Evolutionary conservation across 2,888 invertebrate genomes (phyloP), one percentile per base, ranked within the genome.

Genomic region (Scaptodrosophila latifasciaeformis): DNA sequence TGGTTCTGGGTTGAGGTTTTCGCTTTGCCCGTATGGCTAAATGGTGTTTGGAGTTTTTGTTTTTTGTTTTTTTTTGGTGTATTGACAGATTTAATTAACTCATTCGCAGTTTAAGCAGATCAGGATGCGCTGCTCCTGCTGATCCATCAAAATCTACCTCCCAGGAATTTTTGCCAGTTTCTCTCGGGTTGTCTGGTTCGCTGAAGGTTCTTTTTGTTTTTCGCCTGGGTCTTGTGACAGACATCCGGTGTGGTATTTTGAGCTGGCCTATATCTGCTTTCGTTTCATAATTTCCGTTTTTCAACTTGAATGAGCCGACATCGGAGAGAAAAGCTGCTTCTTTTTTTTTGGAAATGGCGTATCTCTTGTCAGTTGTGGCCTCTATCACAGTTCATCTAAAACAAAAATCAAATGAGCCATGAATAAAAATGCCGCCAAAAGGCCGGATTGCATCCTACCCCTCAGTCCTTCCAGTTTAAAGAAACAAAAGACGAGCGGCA

Each of bases 71-170:
- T 30, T 30, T 51, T 40, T 35, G 58, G 50, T 59, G 65, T 70
- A 82, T 80, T 80, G 80, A 81, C 80, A 82, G 81, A 76, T 70
- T 82, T 82, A 81, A 81, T 81, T 82, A 81, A 81, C 81, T 81
- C 79, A 81, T 81, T 71, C 67, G 62, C 59, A 70, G 68, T 67
- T 65, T 71, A 78, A 81, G 67, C 76, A 78, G 82, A 76, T 71
- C n/a, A n/a, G n/a, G n/a, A n/a, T n/a, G n/a, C n/a, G n/a, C n/a
- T n/a, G n/a, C n/a, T n/a, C n/a, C n/a, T n/a, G n/a, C n/a, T n/a
- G n/a, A n/a, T n/a, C n/a, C n/a, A n/a, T n/a, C n/a, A n/a, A n/a
- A n/a, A n/a, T n/a, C n/a, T n/a, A n/a, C n/a, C n/a, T n/a, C n/a
- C n/a, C n/a, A n/a, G n/a, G n/a, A n/a, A n/a, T n/a, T 57, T 57